Percentiles rank a stretch among this genome's conserved stretches.
These are phyloP conservation scores for Phalacrocorax pelagicus DNA, from an alignment of 2,113 vertebrate species.

Conservation along the genomic window DNA sequence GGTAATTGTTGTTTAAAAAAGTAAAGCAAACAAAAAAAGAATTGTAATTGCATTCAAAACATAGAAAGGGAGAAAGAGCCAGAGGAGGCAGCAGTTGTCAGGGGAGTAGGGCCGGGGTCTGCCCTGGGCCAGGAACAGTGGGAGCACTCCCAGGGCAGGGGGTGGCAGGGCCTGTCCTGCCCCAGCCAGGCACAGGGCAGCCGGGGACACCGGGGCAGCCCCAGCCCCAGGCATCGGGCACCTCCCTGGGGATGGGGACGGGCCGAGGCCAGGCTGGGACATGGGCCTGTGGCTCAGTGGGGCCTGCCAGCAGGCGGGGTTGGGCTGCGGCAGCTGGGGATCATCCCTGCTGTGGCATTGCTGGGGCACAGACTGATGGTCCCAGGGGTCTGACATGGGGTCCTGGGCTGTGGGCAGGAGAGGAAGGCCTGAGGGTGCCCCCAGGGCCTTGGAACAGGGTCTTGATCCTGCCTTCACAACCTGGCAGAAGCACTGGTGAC, in stretches of 20 bases:
- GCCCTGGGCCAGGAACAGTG: neutral
- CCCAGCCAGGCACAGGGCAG: neutral
- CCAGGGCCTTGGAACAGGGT: neutral
- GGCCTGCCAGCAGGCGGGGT: too few species aligned
- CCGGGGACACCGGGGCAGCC: neutral
- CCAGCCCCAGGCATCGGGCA: fast-evolving
- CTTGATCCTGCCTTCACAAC: neutral
- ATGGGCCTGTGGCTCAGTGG: too few species aligned
- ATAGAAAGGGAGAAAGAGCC: neutral
- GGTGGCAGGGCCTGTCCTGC: too few species aligned
- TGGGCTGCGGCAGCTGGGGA: too few species aligned
- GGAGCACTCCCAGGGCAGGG: fast-evolving
- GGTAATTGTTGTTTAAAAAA: neutral
- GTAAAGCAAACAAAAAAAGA: neutral
- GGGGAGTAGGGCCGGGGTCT: fast-evolving
- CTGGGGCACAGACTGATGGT: fast-evolving
- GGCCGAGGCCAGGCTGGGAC: fast-evolving
- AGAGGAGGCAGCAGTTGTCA: neutral
- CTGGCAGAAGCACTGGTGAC: neutral
- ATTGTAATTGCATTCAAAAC: neutral
- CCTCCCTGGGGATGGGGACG: fast-evolving
- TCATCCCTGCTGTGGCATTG: fast-evolving
- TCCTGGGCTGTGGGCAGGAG: fast-evolving
- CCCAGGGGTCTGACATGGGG: fast-evolving
- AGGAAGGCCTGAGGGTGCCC: neutral